These are phyloP conservation scores for Galerucella calmariensis DNA, from an alignment of 2,888 invertebrate species.

Conservation along the genomic window DNA sequence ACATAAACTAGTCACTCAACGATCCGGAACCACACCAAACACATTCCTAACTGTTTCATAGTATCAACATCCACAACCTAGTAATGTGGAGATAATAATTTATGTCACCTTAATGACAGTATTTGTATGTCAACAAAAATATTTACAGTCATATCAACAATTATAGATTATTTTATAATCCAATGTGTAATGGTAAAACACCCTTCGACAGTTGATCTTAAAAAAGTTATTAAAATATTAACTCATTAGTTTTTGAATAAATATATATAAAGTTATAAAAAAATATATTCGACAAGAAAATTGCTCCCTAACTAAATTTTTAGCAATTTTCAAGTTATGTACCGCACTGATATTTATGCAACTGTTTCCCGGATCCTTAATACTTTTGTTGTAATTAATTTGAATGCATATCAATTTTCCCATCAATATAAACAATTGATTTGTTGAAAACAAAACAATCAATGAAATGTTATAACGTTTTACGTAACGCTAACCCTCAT, in stretches of 20 bases:
- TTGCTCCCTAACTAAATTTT: too few species aligned
- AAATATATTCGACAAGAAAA: too few species aligned
- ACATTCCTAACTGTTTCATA: conserved; percentile 48
- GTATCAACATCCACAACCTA: background rate
- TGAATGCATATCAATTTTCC: conserved; percentile 1
- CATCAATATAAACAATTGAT: conserved; percentile 19
- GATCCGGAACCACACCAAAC: conserved; percentile 50
- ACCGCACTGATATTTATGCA: background rate
- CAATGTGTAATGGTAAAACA: too few species aligned
- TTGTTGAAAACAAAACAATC: conserved; percentile 6
- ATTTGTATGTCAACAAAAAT: too few species aligned
- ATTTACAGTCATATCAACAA: too few species aligned
- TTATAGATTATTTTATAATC: too few species aligned
- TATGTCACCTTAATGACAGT: background rate
- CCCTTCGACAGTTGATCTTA: too few species aligned
- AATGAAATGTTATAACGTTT: background rate
- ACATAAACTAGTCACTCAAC: conserved; percentile 52
- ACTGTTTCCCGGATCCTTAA: background rate
- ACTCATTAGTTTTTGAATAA: too few species aligned
- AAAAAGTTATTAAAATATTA: too few species aligned
- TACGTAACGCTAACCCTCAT: background rate
- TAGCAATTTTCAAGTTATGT: background rate
- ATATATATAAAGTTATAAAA: too few species aligned
- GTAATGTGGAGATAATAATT: background rate
- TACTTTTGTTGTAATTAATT: conserved; percentile 6